Evolutionary conservation across 1,140 invertebrate species (phyloP).

Genomic region (Anastrepha obliqua): DNA sequence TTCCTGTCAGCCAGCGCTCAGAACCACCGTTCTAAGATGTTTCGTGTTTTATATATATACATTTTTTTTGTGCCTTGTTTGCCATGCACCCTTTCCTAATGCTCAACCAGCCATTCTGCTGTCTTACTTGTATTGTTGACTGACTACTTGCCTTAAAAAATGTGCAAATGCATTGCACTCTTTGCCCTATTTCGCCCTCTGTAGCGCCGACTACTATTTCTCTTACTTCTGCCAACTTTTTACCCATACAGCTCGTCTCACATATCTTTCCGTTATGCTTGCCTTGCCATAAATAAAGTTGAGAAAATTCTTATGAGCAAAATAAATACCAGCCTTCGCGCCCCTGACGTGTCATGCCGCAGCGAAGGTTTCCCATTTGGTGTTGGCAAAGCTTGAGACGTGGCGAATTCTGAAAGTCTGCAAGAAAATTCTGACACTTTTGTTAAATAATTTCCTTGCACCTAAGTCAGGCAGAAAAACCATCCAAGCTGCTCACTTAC

Average conservation of each 20-base stretch:
- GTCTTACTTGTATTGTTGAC: conserved; percentile 7
- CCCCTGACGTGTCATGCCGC: not conserved
- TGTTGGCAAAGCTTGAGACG: not conserved
- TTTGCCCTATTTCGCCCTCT: not conserved
- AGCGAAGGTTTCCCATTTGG: too few species aligned
- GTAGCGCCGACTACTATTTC: not conserved
- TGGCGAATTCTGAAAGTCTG: not conserved
- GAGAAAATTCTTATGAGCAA: conserved; percentile 46
- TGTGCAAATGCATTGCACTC: conserved; percentile 3
- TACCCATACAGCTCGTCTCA: not conserved
- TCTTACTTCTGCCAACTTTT: not conserved
- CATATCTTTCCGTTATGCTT: conserved; percentile 1
- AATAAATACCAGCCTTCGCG: not conserved
- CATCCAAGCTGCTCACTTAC: not conserved
- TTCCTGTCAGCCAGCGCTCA: conserved; percentile 7
- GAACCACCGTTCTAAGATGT: not conserved
- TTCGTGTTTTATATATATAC: not conserved
- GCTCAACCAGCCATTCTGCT: not conserved
- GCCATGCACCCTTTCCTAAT: not conserved
- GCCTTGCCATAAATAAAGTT: conserved; percentile 54
- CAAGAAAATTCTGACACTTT: conserved; percentile 57
- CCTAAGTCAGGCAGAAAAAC: not conserved
- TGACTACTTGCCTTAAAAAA: conserved; percentile 6
- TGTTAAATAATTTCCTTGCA: conserved; percentile 59
- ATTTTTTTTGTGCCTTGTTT: not conserved